Base-by-base conservation (phyloP, 1,140 invertebrate species). In the Tribolium madens region DNA sequence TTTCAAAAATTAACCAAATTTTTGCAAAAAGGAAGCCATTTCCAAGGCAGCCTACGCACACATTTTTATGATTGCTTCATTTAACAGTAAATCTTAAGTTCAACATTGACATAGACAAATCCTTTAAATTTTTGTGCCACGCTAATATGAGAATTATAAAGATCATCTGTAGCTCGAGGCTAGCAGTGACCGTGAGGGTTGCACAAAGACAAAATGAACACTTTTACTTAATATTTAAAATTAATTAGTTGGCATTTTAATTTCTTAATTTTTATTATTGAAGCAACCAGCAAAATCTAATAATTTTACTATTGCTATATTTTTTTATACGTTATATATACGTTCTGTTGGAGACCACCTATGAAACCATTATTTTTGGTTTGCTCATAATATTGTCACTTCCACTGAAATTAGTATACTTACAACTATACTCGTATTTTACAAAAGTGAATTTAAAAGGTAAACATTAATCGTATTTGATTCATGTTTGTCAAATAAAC, bases 21-120 rank as follows among this genome's bases (percentile, higher is more conserved):
- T n/a, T 57, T 57, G 10, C 13, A 57, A 26, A 26, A 64, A 64
- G 57, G 57, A 64, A 64, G 57, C 57, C 12, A 64, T 14, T 33
- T 33, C 36, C 57, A 64, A 64, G 57, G 57, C 31, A 21, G 57
- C 12, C 57, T 33, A 64, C 57, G 12, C 12, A 64, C 21, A 14
- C 12, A 64, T 13, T 31, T 64, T 33, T 7, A 3, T 33, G 57
- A 14, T 64, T 64, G 57, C 57, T 64, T 64, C 14, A 64, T 64
- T 64, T 64, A 3, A 5, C 12, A 26, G 14, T 26, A 64, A 64
- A 33, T 33, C 52, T 17, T 18, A 18, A 57, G 21, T 17, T 57
- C 52, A 18, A 57, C 52, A 12, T 33, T 64, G 26, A 64, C 26
- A 26, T 9, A n/a, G 18, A 10, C 10, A 15, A 64, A 64, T 64